Evolutionary conservation across 2,888 invertebrate genomes (phyloP).

Genomic region (Sesia apiformis): DNA sequence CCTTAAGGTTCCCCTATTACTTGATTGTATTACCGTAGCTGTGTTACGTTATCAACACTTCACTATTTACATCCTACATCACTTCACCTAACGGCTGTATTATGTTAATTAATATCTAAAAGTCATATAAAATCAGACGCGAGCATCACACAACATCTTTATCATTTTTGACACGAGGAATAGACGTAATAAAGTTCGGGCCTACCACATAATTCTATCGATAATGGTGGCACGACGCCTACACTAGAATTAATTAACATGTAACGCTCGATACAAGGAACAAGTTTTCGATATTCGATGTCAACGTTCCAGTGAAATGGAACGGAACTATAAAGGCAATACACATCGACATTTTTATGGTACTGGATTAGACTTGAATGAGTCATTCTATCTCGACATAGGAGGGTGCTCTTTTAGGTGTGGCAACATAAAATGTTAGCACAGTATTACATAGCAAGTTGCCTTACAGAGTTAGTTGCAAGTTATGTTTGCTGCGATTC

Average conservation of each 20-base stretch:
- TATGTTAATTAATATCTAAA: slow-evolving; percentile 26
- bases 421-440: slow-evolving; percentile 28
- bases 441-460: slow-evolving; percentile 8
- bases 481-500: too few relatives aligned
- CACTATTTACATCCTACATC: not conserved
- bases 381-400: slow-evolving; percentile 43
- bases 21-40: not conserved
- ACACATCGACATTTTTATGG: slow-evolving; percentile 50
- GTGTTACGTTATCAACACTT: not conserved
- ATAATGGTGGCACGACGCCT: slow-evolving; percentile 61
- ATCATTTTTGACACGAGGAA: slow-evolving; percentile 52
- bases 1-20: too few relatives aligned
- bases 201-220: slow-evolving; percentile 66
- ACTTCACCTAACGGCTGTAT: slow-evolving; percentile 2
- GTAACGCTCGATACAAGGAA: slow-evolving; percentile 44
- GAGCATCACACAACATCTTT: slow-evolving; percentile 39
- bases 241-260: slow-evolving; percentile 70
- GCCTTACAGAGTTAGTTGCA: too few relatives aligned
- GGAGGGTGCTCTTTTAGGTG: slow-evolving; percentile 32
- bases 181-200: slow-evolving; percentile 54
- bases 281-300: slow-evolving; percentile 54
- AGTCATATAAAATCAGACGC: slow-evolving; percentile 31
- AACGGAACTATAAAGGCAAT: slow-evolving; percentile 51
- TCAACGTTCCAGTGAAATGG: slow-evolving; percentile 53
- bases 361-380: slow-evolving; percentile 51